Percentiles rank a stretch among this genome's conserved stretches.
These are phyloP conservation scores for Chlamydotis undulata DNA, from an alignment of 2,113 vertebrate genomes.

Conservation along the genomic window DNA sequence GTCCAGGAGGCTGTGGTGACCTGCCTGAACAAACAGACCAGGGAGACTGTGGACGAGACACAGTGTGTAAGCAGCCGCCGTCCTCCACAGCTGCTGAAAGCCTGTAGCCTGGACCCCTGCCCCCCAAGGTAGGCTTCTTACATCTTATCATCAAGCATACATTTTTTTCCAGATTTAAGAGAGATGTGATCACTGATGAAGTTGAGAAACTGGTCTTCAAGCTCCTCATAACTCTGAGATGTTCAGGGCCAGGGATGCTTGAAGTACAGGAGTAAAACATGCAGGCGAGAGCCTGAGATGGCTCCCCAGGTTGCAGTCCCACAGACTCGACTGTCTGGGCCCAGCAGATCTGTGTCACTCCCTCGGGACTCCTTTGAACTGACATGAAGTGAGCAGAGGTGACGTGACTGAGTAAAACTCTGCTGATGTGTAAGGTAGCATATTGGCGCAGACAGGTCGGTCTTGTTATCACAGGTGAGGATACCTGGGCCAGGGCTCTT, in stretches of 20 bases:
- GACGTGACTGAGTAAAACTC: background rate
- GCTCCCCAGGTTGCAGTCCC: background rate
- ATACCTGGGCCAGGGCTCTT: background rate
- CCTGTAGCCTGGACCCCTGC: constrained; percentile 88
- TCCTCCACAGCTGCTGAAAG: constrained; percentile 87
- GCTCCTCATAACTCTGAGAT: background rate
- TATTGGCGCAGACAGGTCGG: rapidly evolving
- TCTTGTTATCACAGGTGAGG: background rate
- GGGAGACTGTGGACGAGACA: constrained; percentile 80
- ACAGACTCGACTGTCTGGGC: background rate
- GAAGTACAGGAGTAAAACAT: background rate
- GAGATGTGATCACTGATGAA: background rate
- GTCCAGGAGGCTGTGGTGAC: constrained; percentile 93
- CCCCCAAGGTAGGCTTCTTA: constrained; percentile 84
- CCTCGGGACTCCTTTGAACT: background rate
- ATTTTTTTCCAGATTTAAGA: background rate
- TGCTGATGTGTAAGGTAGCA: rapidly evolving
- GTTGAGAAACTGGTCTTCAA: constrained; percentile 52
- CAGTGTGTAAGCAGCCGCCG: constrained; percentile 83
- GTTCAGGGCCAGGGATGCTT: background rate
- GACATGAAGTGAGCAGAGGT: background rate
- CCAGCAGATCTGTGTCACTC: background rate
- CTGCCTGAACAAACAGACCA: constrained; percentile 94
- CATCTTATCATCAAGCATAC: background rate
- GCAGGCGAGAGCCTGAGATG: background rate